These are phyloP conservation scores for Spialia ferax DNA, from an alignment of 2,888 invertebrate species.

Conservation along the genomic window DNA sequence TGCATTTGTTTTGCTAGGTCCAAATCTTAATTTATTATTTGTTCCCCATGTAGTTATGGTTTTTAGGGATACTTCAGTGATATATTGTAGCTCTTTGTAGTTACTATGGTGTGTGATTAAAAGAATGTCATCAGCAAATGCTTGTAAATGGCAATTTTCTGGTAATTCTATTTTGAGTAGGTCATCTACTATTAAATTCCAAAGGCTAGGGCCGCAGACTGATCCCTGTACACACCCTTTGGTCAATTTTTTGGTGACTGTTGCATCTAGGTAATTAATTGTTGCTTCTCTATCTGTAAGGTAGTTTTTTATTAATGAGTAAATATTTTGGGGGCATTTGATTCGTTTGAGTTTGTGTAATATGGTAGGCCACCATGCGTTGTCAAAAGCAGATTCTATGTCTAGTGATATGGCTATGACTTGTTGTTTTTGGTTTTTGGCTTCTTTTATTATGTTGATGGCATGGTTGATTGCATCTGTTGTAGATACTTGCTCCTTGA, in stretches of 20 bases:
- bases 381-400: not conserved
- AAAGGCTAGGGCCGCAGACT: constrained; percentile 37
- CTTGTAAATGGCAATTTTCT: constrained; percentile 32
- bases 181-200: constrained; percentile 43
- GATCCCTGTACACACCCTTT: constrained; percentile 44
- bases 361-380: not conserved
- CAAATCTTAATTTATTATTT: constrained; percentile 31
- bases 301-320: not conserved
- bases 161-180: constrained; percentile 27
- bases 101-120: constrained; percentile 4
- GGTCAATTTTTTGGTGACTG: constrained; percentile 25
- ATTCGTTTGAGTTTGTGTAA: not conserved
- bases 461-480: not conserved
- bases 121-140: constrained; percentile 38
- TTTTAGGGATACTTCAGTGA: not conserved
- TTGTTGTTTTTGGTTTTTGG: not conserved
- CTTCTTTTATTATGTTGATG: not conserved
- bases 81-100: not conserved
- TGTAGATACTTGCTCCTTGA: not conserved
- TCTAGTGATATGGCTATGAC: not conserved
- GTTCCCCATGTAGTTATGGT: not conserved
- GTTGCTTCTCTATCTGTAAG: constrained; percentile 11
- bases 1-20: not conserved
- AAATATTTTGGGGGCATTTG: not conserved
- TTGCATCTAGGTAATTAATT: constrained; percentile 3